Base-by-base conservation (phyloP, 2,797 vertebrate genomes). In the Leucoraja ocellata region DNA sequence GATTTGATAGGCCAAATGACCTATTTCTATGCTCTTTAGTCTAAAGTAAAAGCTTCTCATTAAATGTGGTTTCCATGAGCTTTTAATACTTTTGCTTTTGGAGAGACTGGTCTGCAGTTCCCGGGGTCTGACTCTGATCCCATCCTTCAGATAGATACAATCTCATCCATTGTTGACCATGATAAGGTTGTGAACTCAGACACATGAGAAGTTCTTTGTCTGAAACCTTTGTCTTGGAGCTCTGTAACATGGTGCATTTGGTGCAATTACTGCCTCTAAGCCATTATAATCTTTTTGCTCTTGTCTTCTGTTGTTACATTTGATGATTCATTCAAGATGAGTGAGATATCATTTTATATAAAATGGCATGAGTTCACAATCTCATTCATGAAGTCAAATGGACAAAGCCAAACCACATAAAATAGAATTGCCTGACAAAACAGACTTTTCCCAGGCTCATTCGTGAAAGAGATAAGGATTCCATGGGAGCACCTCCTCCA, bases 311-410 rank as follows among this genome's bases (percentile, higher is more conserved):
- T 65, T 36, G 28, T n/a, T 63, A 36, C 23, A 88, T 88, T 61
- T 36, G 16, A 88, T 88, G 84, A 88, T 88, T 88, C 61, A 88
- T 32, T 88, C 84, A 88, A 88, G 84, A 88, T 13, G 28, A 18
- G 65, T 13, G n/a, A 0, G 4, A 88, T 36, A 32, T 88, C 13
- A 68, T 32, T 21, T 36, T 88, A 32, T 36, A 14, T 63, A 65
- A 88, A 88, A 68, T 88, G 28, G 16, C 32, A n/a, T 68, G 84
- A 88, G n/a, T 68, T 88, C 84, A 88, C 84, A 88, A 65, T 88
- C 63, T 68, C n/a, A 68, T 61, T n/a, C 63, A 63, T 36, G n/a
- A n/a, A 68, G 63, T 36, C 84, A 36, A 88, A 88, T 36, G n/a
- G 13, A 88, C 6, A 88, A 61, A 68, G 0, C 84, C 65, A 88